Percentiles rank a stretch among this genome's conserved stretches.
phyloP scores from a whole-genome alignment of 2,113 vertebrate genomes.

The Psophia crepitans region DNA sequence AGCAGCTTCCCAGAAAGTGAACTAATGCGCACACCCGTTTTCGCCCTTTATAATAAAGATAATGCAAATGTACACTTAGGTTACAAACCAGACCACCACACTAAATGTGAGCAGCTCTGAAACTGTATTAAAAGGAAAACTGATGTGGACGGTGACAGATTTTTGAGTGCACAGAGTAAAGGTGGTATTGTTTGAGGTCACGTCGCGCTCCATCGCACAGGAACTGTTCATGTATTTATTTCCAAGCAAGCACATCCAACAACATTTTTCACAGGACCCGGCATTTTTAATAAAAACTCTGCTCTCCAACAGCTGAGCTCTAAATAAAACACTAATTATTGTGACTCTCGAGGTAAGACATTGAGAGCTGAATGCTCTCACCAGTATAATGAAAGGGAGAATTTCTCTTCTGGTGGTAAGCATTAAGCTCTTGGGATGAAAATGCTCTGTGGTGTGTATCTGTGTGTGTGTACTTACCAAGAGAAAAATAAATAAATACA shows the following conservation, averaged over 20 bases:
- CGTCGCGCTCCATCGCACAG: neutral
- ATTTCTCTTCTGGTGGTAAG: neutral
- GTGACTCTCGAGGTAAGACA: neutral
- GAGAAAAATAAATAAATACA: neutral
- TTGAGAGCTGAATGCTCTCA: neutral
- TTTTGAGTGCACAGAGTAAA: rapidly evolving
- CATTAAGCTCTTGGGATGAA: neutral
- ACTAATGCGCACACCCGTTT: neutral
- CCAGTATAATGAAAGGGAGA: neutral
- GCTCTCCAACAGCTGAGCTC: neutral
- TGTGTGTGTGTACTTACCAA: neutral
- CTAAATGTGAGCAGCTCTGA: neutral
- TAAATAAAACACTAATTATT: neutral
- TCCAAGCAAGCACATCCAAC: neutral
- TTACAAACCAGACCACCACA: neutral
- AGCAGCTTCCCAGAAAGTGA: too few relatives aligned
- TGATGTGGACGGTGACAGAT: neutral
- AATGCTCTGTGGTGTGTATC: neutral
- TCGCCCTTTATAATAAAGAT: neutral
- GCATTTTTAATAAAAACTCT: neutral
- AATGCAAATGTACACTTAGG: neutral
- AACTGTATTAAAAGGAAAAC: neutral
- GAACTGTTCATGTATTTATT: neutral
- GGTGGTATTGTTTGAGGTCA: neutral
- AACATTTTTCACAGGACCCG: neutral